phyloP scores from a whole-genome alignment of 2,797 vertebrate species.

The Pitangus sulphuratus region DNA sequence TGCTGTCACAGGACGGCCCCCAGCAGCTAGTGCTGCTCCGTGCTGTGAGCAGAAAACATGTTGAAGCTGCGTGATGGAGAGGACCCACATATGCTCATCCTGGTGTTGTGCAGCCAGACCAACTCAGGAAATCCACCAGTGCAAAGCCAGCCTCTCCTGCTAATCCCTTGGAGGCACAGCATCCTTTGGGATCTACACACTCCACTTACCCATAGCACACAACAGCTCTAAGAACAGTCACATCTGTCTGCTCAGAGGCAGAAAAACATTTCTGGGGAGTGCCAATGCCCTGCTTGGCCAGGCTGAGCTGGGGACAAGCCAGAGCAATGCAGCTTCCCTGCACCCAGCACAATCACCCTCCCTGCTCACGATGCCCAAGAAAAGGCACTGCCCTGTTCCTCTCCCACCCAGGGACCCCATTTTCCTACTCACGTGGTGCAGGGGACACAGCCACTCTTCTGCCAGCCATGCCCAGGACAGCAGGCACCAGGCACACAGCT shows the following conservation, averaged over 20 bases:
- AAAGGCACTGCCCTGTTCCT: not conserved
- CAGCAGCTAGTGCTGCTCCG: not conserved
- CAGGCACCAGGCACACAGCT: not conserved
- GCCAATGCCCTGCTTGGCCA: not conserved
- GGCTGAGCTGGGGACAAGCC: not conserved
- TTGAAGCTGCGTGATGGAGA: not conserved
- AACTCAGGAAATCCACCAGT: not conserved
- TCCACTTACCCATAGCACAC: not conserved
- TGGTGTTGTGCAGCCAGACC: not conserved
- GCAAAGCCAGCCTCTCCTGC: not conserved
- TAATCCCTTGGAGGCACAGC: not conserved
- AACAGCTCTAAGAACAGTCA: not conserved
- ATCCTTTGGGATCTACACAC: not conserved
- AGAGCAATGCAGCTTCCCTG: not conserved
- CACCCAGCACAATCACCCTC: not conserved
- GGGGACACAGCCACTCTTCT: not conserved
- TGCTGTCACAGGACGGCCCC: not conserved
- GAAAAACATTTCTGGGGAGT: not conserved
- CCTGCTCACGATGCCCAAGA: fast-evolving
- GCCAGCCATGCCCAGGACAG: not conserved
- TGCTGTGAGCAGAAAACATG: not conserved
- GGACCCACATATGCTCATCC: not conserved
- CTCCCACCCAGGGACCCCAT: not conserved
- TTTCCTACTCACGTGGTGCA: not conserved
- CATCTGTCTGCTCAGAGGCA: not conserved